Conservation (phyloP, 2,888 invertebrate genomes). For the Thecocarcelia acutangulata region DNA sequence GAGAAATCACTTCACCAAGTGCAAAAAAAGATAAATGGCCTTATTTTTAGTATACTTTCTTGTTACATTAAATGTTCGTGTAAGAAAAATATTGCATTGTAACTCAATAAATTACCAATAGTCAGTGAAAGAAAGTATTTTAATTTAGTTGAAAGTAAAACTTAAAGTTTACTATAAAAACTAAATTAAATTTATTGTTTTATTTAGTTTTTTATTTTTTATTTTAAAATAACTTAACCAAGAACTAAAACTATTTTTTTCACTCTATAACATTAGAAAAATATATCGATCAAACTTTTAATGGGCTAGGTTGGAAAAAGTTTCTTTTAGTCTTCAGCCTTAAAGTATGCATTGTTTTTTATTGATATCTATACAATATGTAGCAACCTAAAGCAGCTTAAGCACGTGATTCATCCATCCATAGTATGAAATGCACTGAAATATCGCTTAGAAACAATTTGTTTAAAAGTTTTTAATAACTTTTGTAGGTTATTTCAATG, state of each 20-base stretch:
- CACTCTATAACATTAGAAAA: neutral
- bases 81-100: conserved; percentile 2
- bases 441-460: neutral
- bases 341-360: conserved; percentile 42
- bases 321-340: conserved; percentile 5
- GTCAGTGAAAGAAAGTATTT: neutral
- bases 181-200: neutral
- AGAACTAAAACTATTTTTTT: conserved; percentile 15
- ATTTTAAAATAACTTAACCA: neutral
- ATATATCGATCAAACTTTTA: conserved; percentile 66
- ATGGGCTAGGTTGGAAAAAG: conserved; percentile 9
- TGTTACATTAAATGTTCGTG: neutral
- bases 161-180: neutral
- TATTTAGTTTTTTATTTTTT: neutral
- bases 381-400: neutral
- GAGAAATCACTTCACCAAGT: neutral
- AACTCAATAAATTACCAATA: conserved; percentile 59
- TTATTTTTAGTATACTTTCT: conserved; percentile 14
- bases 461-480: neutral
- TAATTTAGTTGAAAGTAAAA: neutral
- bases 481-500: conserved; percentile 16
- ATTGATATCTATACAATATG: neutral
- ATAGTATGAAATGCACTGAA: neutral
- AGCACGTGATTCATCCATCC: neutral
- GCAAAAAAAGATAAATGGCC: conserved; percentile 56